Conservation (phyloP, 1,140 invertebrate species). For the Drosophila neocordata region DNA sequence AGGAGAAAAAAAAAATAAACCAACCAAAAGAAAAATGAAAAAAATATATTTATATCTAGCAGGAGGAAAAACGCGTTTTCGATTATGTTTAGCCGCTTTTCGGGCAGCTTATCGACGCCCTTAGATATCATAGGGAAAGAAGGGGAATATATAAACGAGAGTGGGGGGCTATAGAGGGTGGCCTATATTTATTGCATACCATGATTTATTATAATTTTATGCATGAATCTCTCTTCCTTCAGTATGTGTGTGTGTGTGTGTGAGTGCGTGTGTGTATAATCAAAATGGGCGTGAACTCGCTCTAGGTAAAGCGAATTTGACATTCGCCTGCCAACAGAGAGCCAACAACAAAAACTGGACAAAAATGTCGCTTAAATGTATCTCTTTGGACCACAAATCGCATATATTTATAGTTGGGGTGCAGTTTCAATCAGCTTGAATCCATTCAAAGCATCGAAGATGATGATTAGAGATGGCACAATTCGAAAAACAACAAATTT, state of each 20-base stretch:
- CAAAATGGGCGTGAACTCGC: constrained; percentile 51
- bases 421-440: constrained; percentile 18
- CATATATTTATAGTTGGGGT: constrained; percentile 1
- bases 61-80: constrained; percentile 60
- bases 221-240: constrained; percentile 58
- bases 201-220: constrained; percentile 81
- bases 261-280: constrained; percentile 23
- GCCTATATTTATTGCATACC: constrained; percentile 74
- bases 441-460: not conserved
- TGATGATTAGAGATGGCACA: not conserved
- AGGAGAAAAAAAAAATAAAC: not conserved
- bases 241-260: not conserved
- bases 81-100: constrained; percentile 78
- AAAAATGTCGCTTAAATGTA: not conserved
- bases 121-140: constrained; percentile 38
- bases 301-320: constrained; percentile 46
- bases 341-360: constrained; percentile 4
- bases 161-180: constrained; percentile 18
- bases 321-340: constrained; percentile 6
- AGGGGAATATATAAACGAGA: not conserved
- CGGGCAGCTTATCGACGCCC: constrained; percentile 73
- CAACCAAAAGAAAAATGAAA: constrained; percentile 29
- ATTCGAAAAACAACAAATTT: too few relatives aligned
- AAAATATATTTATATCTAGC: constrained; percentile 12
- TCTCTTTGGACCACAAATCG: constrained; percentile 10